Conservation (phyloP, 2,888 invertebrate species). For the Agriopis marginaria region DNA sequence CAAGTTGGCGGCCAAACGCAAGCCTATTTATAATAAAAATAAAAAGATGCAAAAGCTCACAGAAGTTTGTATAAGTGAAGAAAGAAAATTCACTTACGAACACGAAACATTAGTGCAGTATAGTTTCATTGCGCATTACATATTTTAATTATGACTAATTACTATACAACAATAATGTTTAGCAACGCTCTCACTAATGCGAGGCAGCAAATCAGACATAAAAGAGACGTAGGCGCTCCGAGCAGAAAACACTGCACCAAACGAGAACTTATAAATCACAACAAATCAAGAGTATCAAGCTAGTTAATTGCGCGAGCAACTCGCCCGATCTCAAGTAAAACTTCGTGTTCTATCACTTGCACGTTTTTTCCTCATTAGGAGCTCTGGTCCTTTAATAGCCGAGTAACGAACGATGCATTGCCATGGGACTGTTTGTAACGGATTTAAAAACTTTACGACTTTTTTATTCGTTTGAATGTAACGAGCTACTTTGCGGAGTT, state of each 20-base stretch:
- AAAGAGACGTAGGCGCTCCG: constrained; percentile 11
- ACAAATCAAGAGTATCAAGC: constrained; percentile 60
- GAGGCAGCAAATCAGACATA: not conserved
- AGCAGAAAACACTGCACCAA: constrained; percentile 8
- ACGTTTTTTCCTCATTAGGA: constrained; percentile 74
- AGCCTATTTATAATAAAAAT: no score
- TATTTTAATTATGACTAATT: not conserved
- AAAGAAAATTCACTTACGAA: no score
- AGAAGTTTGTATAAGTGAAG: no score
- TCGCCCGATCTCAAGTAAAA: constrained; percentile 53
- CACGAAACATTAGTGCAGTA: no score
- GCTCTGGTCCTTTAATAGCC: constrained; percentile 60
- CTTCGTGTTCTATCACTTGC: constrained; percentile 64
- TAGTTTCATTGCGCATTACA: no score
- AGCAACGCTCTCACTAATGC: not conserved
- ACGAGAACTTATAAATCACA: constrained; percentile 39
- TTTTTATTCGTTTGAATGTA: constrained; percentile 31
- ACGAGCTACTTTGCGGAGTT: constrained; percentile 34
- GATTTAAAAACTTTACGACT: constrained; percentile 29
- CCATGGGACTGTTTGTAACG: constrained; percentile 40
- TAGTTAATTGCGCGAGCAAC: constrained; percentile 68
- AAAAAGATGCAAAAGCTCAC: no score
- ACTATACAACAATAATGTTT: not conserved
- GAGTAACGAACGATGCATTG: constrained; percentile 63
- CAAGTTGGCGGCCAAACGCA: no score